phyloP scores from a whole-genome alignment of 2,113 vertebrate genomes.

The Gallinago undulata region DNA sequence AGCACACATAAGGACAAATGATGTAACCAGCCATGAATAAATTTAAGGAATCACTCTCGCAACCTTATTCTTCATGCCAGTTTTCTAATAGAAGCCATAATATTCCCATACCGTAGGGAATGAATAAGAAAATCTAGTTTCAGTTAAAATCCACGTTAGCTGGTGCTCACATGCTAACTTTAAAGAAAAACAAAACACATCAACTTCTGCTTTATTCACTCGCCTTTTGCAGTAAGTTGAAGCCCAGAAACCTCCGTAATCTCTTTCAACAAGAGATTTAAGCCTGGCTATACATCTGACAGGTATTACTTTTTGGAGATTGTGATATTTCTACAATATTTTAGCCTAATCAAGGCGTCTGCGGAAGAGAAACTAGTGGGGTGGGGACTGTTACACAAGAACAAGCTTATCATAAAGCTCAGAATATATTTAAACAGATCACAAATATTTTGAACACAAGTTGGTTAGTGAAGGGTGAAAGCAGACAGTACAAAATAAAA shows the following conservation, averaged over 20 bases:
- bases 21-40: not conserved
- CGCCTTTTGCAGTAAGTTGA: not conserved
- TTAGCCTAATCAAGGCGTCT: not conserved
- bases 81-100: not conserved
- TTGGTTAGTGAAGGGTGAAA: slow-evolving; percentile 18
- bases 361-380: slow-evolving; percentile 14
- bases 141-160: not conserved
- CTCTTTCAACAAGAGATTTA: not conserved
- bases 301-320: not conserved
- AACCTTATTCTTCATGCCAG: not conserved
- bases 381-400: not conserved
- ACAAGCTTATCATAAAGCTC: not conserved
- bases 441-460: not conserved
- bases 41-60: not conserved
- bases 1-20: not conserved
- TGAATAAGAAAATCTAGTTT: not conserved
- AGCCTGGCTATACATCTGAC: not conserved
- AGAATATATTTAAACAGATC: not conserved
- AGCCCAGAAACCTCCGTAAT: not conserved
- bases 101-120: not conserved
- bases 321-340: not conserved
- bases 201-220: not conserved
- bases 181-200: not conserved
- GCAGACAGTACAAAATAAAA: not conserved
- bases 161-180: not conserved